These are phyloP conservation scores for Zoanthus solanderi DNA, from an alignment of 92 coral and sea anemone genomes.

Conservation along the genomic window DNA sequence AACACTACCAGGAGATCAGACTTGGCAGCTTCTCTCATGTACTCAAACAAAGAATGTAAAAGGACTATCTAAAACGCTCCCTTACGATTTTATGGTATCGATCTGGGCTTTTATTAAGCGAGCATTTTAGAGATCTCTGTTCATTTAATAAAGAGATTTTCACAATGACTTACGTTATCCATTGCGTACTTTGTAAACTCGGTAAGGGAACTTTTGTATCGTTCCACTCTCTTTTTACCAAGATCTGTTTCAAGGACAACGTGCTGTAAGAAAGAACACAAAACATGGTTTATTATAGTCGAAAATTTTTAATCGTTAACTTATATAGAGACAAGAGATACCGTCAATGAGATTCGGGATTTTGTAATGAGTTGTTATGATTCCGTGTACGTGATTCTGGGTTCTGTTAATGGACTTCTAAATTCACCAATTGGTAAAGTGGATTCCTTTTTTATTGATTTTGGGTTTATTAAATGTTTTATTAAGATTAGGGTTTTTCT, in stretches of 20 bases:
- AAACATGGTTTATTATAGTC: neutral
- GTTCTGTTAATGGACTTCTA: neutral
- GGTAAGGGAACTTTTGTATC: slow-evolving; percentile 44
- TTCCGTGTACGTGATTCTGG: neutral
- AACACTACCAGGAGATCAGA: no score
- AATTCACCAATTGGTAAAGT: neutral
- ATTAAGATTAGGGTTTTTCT: neutral
- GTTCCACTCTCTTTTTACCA: slow-evolving; percentile 50
- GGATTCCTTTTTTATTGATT: neutral
- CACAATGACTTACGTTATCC: slow-evolving; percentile 30
- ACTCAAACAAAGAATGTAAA: no score
- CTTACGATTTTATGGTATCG: no score
- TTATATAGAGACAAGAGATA: neutral
- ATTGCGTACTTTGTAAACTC: slow-evolving; percentile 52
- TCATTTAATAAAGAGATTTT: neutral
- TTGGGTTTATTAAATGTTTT: neutral
- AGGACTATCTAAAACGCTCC: no score
- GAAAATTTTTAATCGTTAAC: neutral
- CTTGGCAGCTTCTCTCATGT: no score
- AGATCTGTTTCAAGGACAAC: slow-evolving; percentile 47
- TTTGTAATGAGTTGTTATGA: neutral
- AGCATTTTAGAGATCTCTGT: no score
- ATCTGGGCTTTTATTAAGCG: no score
- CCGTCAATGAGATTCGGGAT: neutral
- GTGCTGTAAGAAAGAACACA: slow-evolving; percentile 14